A percentile compares a stretch with the other conserved stretches of the same genome.
Evolutionary conservation across 1,140 invertebrate genomes (phyloP).

Genomic region (Eueides isabella): DNA sequence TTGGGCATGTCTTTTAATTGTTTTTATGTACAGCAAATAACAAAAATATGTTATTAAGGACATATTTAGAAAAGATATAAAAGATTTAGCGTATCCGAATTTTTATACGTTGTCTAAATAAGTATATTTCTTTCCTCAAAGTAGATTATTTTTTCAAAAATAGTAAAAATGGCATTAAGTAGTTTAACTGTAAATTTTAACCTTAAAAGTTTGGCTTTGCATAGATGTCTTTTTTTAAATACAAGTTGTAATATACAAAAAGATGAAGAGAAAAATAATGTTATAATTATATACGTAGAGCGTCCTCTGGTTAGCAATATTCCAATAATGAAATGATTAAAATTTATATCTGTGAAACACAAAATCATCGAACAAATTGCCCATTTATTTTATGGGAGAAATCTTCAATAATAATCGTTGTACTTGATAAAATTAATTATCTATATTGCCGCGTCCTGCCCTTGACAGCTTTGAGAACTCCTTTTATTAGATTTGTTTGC

Average conservation of each 20-base stretch:
- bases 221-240: too few relatives aligned
- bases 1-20: too few relatives aligned
- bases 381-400: slow-evolving; percentile 15
- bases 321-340: background rate
- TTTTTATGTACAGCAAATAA: too few relatives aligned
- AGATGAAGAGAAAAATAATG: background rate
- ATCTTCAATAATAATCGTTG: slow-evolving; percentile 10
- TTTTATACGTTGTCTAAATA: too few relatives aligned
- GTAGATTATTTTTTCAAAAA: too few relatives aligned
- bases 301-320: background rate
- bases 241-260: background rate
- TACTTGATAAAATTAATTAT: slow-evolving; percentile 29
- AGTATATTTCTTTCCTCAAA: too few relatives aligned
- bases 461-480: slow-evolving; percentile 7
- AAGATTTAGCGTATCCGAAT: too few relatives aligned
- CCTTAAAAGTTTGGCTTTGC: too few relatives aligned
- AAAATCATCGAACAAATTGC: slow-evolving; percentile 5
- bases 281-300: background rate
- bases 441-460: slow-evolving; percentile 16
- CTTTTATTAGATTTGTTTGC: slow-evolving; percentile 23
- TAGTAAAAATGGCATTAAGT: too few relatives aligned
- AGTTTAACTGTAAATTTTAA: too few relatives aligned
- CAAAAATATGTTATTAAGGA: too few relatives aligned
- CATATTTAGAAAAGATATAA: too few relatives aligned
- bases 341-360: background rate